Base-by-base conservation (phyloP, 2,113 vertebrate species). In the Halichoeres trimaculatus region DNA sequence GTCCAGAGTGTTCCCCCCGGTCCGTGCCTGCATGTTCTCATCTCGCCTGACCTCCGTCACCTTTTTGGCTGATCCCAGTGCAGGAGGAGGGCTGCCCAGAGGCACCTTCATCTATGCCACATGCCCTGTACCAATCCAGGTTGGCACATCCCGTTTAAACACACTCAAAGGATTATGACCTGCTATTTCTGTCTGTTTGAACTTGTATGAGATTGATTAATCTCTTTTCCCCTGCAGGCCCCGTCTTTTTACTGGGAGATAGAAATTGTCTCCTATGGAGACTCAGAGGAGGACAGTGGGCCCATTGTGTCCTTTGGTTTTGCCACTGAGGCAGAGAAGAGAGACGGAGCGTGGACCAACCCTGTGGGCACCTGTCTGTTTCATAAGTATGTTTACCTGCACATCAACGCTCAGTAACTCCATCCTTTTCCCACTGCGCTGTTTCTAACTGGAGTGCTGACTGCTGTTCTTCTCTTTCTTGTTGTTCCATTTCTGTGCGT, bases 231-330 rank as follows among this genome's bases (percentile, higher is more conserved):
- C 30, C 20, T 63, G 4, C 50, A 99, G 98, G 98, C 98, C 41
- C 98, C 98, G 0, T 99, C 97, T 0, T 99, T 99, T 92, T 99
- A 99, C 88, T 99, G 98, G 98, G 98, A 99, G 90, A 96, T 99
- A 50, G 97, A 99, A 89, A 92, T 99, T 10, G 96, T 99, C 93
- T 98, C 97, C 90, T 99, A 98, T 88, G 97, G 98, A 92, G 98
- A 99, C 86, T 96, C 96, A 26, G 97, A 99, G 85, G 97, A 99
- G 51, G 97, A 99, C 85, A 99, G 96, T 10, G 97, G 98, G 5
- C 98, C 98, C 0, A 97, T 99, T 26, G 97, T 98, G 78, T 99
- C 97, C 0, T 99, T 99, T 70, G 98, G 98, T 57, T 99, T 99
- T 91, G 97, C 97, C 74, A 98, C 98, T 0, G 98, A 99, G 85